Evolutionary conservation across 2,797 vertebrate genomes (phyloP), one percentile per base, ranked within the genome.

Genomic region (Betta splendens): DNA sequence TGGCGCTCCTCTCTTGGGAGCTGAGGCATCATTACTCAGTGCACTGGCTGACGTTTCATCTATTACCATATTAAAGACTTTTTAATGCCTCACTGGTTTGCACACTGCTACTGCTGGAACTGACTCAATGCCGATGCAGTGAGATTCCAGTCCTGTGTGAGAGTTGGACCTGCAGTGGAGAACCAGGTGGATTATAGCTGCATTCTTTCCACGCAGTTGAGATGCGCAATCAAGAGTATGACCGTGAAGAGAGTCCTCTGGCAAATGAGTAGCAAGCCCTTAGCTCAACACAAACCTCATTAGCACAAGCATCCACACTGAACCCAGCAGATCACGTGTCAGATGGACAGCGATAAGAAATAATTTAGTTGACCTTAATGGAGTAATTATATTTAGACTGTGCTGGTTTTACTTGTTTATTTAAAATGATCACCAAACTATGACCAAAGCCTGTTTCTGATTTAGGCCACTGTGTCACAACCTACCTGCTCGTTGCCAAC

Each of bases 401-500:
- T 28, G 2, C 13, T 12, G 12, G 9, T 33, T 50, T 33, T 17
- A 31, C 37, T 9, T 18, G 6, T 32, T 33, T 31, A 20, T 21
- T 48, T 15, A 1, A 44, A 35, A 31, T 51, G 9, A 3, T n/a
- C 10, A 44, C n/a, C 3, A 2, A 58, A 25, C 11, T 20, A 16
- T 7, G 12, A 37, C 9, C n/a, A 25, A 32, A 9, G 16, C 21
- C 26, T 10, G 16, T 17, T 21, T 25, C 4, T 32, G 31, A 12
- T 32, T 29, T 6, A 51, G 58, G 28, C 2, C 8, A 25, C 38
- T 18, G 4, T 32, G 32, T 13, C 29, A 31, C 11, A 12, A 31
- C 75, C 12, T 87, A 98, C 97, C 96, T 98, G 93, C 50, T 99
- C 97, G 0, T 44, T 90, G 62, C 93, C 94, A 39, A 89, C 69